Evolutionary conservation across 35 echinoderm and acorn worm genomes (phyloP).

Genomic region (Ophioderma brevispina): DNA sequence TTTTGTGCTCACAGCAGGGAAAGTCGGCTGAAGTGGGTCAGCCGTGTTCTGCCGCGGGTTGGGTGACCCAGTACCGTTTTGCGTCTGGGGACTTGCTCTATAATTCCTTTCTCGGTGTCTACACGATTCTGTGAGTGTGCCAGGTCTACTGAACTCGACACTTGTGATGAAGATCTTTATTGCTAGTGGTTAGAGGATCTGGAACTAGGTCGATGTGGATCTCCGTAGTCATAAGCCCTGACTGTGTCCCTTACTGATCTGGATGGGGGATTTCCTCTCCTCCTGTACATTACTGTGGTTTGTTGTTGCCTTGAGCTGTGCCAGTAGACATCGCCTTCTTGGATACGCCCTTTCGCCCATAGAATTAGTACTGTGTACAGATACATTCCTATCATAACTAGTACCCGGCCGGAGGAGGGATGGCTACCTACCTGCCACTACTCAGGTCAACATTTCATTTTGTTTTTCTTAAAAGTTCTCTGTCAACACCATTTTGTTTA

Average conservation of each 20-base stretch:
- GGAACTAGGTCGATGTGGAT: background rate
- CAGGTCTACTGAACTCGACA: conserved; percentile 39
- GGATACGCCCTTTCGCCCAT: too few species aligned
- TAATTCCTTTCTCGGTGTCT: background rate
- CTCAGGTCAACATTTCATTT: background rate
- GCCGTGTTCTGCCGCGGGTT: background rate
- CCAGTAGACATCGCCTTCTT: background rate
- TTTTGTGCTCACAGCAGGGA: background rate
- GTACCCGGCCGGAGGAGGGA: background rate
- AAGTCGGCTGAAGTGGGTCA: too few species aligned
- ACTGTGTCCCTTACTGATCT: background rate
- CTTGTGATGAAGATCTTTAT: conserved; percentile 63
- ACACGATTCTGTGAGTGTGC: conserved; percentile 15
- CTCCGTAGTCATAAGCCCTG: background rate
- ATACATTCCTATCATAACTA: background rate
- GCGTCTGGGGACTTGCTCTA: too few species aligned
- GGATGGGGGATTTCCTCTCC: too few species aligned
- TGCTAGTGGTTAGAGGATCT: background rate
- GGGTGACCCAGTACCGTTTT: background rate
- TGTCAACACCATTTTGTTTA: background rate
- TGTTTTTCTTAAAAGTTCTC: background rate
- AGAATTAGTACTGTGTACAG: background rate
- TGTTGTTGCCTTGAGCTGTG: background rate
- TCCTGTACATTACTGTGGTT: too few species aligned
- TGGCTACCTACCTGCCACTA: background rate